Evolutionary conservation across 2,888 invertebrate species (phyloP), one percentile per base, ranked within the genome.

Genomic region (Aleiodes leptofemur): DNA sequence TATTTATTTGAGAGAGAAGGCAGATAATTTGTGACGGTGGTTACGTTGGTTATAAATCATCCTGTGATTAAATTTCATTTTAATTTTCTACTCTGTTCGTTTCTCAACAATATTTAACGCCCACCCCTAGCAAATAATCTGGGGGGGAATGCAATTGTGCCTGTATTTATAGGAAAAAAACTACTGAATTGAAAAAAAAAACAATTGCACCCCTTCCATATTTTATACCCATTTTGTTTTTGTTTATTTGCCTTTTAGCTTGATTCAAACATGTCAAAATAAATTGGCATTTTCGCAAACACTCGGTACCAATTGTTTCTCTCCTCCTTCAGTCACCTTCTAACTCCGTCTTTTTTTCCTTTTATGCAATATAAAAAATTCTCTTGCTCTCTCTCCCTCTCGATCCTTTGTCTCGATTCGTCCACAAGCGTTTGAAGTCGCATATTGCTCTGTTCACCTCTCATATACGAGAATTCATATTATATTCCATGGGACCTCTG

Each of bases 1-100:
- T 55, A 34, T 34, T 53, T 31, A 48, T 31, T 31, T 51, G 55
- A 68, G 55, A 31, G 34, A 66, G 73, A 68, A 69, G 29, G 31
- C 23, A 68, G 69, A 69, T 73, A 69, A 69, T 69, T 68, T 73
- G 73, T 61, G 51, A 69, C 34, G 34, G 38, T 53, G 64, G 74
- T 69, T 74, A 61, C 56, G 51, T 70, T 64, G 72, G 75, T 66
- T 61, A 73, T 79, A 76, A 75, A 82, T 80, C 79, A 77, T 69
- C 69, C 74, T 34, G 73, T 76, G 79, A 79, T 82, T 82, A 80
- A 79, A 79, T 81, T 81, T 82, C 77, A 72, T 78, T 83, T 82
- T 79, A 77, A 81, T 82, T 78, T 76, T 57, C 48, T 23, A 2
- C 23, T 23, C 16, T 43, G 48, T 64, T n/a, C 43, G 61, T 61